phyloP scores from a whole-genome alignment of 2,888 invertebrate species.

The Microctonus hyperodae region DNA sequence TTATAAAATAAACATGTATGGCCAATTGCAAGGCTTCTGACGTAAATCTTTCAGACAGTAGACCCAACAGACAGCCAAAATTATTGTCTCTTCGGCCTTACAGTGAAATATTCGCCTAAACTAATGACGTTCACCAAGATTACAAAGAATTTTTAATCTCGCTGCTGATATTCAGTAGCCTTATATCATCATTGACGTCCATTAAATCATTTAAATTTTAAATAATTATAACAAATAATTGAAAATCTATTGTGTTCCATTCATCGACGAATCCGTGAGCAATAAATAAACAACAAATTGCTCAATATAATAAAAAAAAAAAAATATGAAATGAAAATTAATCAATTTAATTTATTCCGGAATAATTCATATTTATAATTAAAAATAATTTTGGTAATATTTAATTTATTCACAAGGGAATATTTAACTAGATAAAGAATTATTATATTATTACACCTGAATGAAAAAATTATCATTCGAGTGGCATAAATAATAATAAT shows the following conservation, averaged over 20 bases:
- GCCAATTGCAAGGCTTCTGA: slow-evolving; percentile 38
- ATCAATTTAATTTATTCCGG: not conserved
- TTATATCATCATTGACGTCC: slow-evolving; percentile 60
- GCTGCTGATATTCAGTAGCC: slow-evolving; percentile 56
- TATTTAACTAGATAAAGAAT: not conserved
- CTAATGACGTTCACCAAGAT: slow-evolving; percentile 61
- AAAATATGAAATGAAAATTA: slow-evolving; percentile 11
- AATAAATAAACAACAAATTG: not conserved
- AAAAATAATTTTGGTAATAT: slow-evolving; percentile 11
- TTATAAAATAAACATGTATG: slow-evolving; percentile 30
- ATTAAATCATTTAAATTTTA: slow-evolving; percentile 21
- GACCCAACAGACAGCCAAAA: slow-evolving; percentile 39
- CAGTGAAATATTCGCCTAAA: slow-evolving; percentile 53
- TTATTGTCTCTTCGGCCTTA: slow-evolving; percentile 63
- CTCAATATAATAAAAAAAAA: not conserved
- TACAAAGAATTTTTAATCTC: slow-evolving; percentile 61
- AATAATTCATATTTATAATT: not conserved
- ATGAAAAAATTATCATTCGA: not conserved
- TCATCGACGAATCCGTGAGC: slow-evolving; percentile 43
- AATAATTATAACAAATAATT: slow-evolving; percentile 27
- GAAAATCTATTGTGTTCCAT: slow-evolving; percentile 30
- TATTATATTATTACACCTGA: not conserved
- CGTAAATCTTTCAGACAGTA: slow-evolving; percentile 43
- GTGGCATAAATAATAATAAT: not conserved
- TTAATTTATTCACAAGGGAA: slow-evolving; percentile 6